A percentile compares a stretch with the other conserved stretches of the same genome.
These are phyloP conservation scores for Stenurella melanura DNA, from an alignment of 2,888 invertebrate genomes.

Conservation along the genomic window DNA sequence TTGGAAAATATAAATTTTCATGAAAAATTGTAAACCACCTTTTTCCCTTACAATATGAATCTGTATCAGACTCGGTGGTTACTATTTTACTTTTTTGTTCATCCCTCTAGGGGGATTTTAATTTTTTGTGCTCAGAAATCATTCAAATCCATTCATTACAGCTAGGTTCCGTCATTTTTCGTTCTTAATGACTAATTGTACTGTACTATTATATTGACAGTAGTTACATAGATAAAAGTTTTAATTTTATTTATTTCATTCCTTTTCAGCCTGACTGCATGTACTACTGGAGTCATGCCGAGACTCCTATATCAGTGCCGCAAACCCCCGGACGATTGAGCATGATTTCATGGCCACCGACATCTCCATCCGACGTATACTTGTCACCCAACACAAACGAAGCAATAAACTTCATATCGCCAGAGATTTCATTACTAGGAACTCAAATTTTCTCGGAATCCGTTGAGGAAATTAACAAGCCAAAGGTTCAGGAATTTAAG, in stretches of 20 bases:
- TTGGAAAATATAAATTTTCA: too few relatives aligned
- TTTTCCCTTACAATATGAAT: too few relatives aligned
- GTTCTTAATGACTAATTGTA: too few relatives aligned
- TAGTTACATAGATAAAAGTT: background rate
- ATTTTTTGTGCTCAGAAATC: too few relatives aligned
- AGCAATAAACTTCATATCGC: constrained; percentile 50
- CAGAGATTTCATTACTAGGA: constrained; percentile 51
- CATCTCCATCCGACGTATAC: constrained; percentile 66
- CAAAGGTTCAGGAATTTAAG: constrained; percentile 56
- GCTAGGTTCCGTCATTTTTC: too few relatives aligned
- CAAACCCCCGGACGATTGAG: constrained; percentile 85
- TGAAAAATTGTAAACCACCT: too few relatives aligned
- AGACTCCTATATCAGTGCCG: constrained; percentile 80
- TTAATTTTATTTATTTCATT: constrained; percentile 14
- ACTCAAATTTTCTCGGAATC: constrained; percentile 25
- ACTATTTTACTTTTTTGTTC: too few relatives aligned
- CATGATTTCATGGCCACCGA: constrained; percentile 84
- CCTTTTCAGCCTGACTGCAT: constrained; percentile 86
- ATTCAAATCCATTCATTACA: too few relatives aligned
- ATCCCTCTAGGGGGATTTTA: too few relatives aligned
- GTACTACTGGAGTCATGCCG: constrained; percentile 93
- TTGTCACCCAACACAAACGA: constrained; percentile 60
- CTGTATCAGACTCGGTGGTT: too few relatives aligned
- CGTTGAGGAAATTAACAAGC: constrained; percentile 7
- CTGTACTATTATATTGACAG: too few relatives aligned